Percentiles rank a stretch among this genome's conserved stretches.
Conservation (phyloP, 2,797 vertebrate genomes). For the Margarornis squamiger region DNA sequence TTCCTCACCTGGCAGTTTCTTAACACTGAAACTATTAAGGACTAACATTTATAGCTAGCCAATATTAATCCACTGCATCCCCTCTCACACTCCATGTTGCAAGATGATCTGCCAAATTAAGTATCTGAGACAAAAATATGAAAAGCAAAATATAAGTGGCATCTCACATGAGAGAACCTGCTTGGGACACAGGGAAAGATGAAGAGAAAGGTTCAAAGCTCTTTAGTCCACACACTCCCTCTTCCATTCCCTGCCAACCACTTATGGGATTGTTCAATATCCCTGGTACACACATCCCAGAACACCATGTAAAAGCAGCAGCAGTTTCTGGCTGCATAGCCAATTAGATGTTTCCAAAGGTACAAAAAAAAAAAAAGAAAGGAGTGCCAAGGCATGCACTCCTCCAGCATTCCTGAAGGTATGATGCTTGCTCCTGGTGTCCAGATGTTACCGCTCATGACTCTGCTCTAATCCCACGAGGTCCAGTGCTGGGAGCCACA, state of each 20-base stretch:
- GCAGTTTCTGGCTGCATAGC: neutral
- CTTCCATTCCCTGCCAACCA: neutral
- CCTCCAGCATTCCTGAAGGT: conserved; percentile 54
- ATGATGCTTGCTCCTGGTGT: conserved; percentile 33
- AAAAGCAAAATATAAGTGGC: neutral
- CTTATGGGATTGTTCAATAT: neutral
- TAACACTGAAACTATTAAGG: neutral
- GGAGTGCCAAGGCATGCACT: conserved; percentile 27
- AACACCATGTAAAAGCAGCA: neutral
- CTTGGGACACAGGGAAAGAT: neutral
- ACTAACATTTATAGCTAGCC: neutral
- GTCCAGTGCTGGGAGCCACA: neutral
- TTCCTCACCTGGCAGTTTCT: neutral
- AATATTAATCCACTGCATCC: neutral
- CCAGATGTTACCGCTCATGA: neutral
- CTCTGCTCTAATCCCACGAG: neutral
- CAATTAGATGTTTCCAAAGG: conserved; percentile 7
- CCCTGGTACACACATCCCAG: neutral
- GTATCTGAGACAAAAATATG: neutral
- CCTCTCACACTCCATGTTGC: neutral
- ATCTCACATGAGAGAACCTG: neutral
- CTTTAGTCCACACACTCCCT: neutral
- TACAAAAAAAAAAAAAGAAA: neutral
- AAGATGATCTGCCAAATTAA: neutral
- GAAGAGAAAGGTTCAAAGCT: neutral